Percentiles rank a stretch among this genome's conserved stretches.
These are phyloP conservation scores for Turritopsis rubra DNA, from an alignment of 30 jellyfish, hydroid and myxozoan species.

Conservation along the genomic window DNA sequence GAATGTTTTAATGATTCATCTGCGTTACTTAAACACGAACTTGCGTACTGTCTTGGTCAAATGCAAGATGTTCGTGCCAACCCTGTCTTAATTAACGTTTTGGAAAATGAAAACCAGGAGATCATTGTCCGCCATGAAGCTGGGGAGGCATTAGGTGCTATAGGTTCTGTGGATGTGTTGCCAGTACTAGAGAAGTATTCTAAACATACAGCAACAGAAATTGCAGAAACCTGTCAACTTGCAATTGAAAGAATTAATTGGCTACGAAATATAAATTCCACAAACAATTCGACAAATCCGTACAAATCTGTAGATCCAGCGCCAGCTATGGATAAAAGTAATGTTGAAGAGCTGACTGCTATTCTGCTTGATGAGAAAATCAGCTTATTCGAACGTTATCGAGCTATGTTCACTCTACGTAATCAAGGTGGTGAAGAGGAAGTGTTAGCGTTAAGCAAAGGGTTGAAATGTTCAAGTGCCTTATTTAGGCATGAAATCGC, in stretches of 20 bases:
- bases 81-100: constrained; percentile 44
- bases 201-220: constrained; percentile 58
- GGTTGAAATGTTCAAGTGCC: constrained; percentile 78
- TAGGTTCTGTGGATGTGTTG: constrained; percentile 47
- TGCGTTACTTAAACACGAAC: constrained; percentile 91
- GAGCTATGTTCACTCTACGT: constrained; percentile 95
- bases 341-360: constrained; percentile 27
- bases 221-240: constrained; percentile 96
- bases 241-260: constrained; percentile 75
- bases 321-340: constrained; percentile 58
- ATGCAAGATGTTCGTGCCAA: constrained; percentile 79
- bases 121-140: constrained; percentile 98
- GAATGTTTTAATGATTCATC: constrained; percentile 71
- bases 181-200: constrained; percentile 40
- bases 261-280: constrained; percentile 28
- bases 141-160: constrained; percentile 98
- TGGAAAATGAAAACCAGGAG: constrained; percentile 59
- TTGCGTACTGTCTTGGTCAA: constrained; percentile 98
- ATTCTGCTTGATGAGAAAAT: constrained; percentile 51
- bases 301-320: constrained; percentile 95
- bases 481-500: constrained; percentile 94
- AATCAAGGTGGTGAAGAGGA: constrained; percentile 50
- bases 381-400: constrained; percentile 76
- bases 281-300: background rate
- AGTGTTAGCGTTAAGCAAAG: constrained; percentile 67